Conservation (phyloP, 2,888 invertebrate species). For the Esperia sulphurella region DNA sequence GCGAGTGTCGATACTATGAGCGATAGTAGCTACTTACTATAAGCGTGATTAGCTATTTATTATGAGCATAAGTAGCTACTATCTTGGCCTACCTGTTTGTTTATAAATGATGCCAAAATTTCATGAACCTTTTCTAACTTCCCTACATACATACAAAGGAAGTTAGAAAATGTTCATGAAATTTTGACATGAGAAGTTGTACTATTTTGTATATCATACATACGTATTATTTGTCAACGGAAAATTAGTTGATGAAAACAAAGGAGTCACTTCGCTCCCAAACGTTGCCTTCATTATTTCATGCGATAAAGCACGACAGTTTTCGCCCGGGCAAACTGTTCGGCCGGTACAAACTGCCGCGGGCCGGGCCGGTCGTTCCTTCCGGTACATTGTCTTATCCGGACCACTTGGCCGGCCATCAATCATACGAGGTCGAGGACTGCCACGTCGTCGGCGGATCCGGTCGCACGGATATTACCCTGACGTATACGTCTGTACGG, state of each 20-base stretch:
- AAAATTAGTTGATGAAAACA: not conserved
- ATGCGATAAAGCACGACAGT: constrained; percentile 14
- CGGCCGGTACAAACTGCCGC: constrained; percentile 1
- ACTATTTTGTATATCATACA: no score
- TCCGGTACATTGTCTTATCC: constrained; percentile 67
- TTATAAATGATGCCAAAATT: no score
- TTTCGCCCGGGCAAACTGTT: not conserved
- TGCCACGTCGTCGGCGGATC: not conserved
- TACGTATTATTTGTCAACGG: not conserved
- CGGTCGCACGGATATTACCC: constrained; percentile 3
- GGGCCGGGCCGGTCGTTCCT: constrained; percentile 30
- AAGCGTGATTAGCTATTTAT: no score
- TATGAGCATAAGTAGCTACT: no score
- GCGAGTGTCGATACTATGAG: no score
- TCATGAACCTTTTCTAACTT: no score
- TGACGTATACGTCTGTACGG: not conserved
- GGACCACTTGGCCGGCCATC: constrained; percentile 43
- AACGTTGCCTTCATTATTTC: constrained; percentile 11
- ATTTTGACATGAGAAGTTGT: no score
- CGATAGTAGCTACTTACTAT: no score
- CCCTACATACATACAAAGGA: no score
- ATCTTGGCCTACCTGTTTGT: no score
- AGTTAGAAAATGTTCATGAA: no score
- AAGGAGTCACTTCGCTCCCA: not conserved
- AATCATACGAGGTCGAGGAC: constrained; percentile 21